Evolutionary conservation across 2,888 invertebrate genomes (phyloP).

Genomic region (Amaurobius ferox): DNA sequence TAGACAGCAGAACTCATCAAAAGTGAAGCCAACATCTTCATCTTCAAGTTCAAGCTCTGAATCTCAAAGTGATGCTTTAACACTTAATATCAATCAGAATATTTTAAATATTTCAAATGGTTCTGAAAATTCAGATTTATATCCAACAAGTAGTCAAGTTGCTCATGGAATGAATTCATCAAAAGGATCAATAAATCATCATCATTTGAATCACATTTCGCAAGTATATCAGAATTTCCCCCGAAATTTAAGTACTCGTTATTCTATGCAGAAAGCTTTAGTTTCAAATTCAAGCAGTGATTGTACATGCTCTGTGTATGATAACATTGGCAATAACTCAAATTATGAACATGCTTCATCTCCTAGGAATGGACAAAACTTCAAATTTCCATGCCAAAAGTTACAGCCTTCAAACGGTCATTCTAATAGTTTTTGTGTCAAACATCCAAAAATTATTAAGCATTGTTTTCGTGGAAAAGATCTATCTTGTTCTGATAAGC

Average conservation of each 20-base stretch:
- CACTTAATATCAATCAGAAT: conserved; percentile 44
- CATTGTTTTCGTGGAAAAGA: conserved; percentile 34
- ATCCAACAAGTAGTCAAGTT: conserved; percentile 32
- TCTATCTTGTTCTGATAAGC: conserved; percentile 47
- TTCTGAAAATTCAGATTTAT: conserved; percentile 52
- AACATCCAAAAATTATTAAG: conserved; percentile 47
- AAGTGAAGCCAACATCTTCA: conserved; percentile 44
- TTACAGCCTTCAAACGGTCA: conserved; percentile 23
- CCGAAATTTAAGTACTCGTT: conserved; percentile 63
- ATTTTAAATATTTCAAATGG: conserved; percentile 48
- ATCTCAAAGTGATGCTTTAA: conserved; percentile 49
- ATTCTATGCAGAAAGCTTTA: conserved; percentile 30
- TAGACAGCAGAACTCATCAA: conserved; percentile 22
- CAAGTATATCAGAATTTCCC: conserved; percentile 72
- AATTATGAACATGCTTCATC: conserved; percentile 32
- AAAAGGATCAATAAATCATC: conserved; percentile 28
- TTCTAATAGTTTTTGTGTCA: conserved; percentile 21
- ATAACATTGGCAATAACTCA: conserved; percentile 24
- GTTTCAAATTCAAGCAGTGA: conserved; percentile 43
- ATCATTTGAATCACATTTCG: conserved; percentile 46
- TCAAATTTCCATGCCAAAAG: conserved; percentile 46
- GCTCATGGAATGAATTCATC: conserved; percentile 40
- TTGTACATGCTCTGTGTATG: conserved; percentile 33
- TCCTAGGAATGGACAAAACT: conserved; percentile 31
- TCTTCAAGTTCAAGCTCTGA: conserved; percentile 63